Evolutionary conservation across 1,140 invertebrate genomes (phyloP).

Genomic region (Agrilus planipennis): DNA sequence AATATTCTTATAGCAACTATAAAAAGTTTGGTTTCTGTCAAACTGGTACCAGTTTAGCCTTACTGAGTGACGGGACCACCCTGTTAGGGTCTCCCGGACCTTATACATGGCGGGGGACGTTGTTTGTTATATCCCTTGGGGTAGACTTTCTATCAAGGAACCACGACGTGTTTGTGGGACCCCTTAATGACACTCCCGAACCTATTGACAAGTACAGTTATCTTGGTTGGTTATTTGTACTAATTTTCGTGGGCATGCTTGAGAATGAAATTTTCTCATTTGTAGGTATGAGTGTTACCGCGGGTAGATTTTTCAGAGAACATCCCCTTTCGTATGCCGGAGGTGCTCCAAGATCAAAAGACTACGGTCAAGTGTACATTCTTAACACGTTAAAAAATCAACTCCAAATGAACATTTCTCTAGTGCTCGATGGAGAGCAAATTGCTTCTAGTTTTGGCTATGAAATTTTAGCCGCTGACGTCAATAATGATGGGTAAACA

Average conservation of each 20-base stretch:
- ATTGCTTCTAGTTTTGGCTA: constrained; percentile 85
- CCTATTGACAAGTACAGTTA: constrained; percentile 86
- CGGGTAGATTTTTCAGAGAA: constrained; percentile 60
- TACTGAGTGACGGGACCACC: constrained; percentile 67
- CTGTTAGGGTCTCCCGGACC: constrained; percentile 79
- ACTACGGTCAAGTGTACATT: constrained; percentile 76
- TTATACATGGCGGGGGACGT: constrained; percentile 77
- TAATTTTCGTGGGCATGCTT: background rate
- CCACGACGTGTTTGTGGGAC: constrained; percentile 65
- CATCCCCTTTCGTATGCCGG: constrained; percentile 57
- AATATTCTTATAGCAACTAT: constrained; percentile 48
- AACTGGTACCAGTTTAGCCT: constrained; percentile 74
- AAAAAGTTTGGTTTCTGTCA: constrained; percentile 87
- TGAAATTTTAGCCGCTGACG: constrained; percentile 67
- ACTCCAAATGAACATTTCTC: constrained; percentile 42
- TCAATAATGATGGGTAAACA: constrained; percentile 73
- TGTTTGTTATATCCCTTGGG: constrained; percentile 65
- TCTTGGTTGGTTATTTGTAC: constrained; percentile 52
- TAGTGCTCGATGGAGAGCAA: constrained; percentile 67
- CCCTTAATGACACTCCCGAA: constrained; percentile 47
- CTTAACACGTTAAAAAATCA: constrained; percentile 45
- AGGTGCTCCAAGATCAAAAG: constrained; percentile 75
- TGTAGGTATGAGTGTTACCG: constrained; percentile 76
- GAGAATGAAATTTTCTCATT: constrained; percentile 13
- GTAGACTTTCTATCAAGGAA: constrained; percentile 65